These are phyloP conservation scores for Cerceris ruficornis DNA, from an alignment of 2,888 invertebrate genomes.

Conservation along the genomic window DNA sequence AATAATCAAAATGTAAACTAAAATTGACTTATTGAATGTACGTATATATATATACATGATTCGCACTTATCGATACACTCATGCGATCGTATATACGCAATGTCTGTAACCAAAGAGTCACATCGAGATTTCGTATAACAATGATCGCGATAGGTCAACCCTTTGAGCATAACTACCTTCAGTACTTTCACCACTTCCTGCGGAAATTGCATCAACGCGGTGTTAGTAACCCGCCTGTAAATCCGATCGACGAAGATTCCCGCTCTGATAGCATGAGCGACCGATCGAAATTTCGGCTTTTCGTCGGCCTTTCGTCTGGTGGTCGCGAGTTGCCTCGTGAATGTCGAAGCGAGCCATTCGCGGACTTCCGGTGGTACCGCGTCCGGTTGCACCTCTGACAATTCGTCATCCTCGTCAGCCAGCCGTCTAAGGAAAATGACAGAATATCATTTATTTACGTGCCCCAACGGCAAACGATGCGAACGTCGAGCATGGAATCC, in stretches of 20 bases:
- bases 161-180: constrained; percentile 85
- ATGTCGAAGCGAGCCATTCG: constrained; percentile 98
- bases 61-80: no score
- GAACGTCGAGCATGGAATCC: constrained; percentile 34
- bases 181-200: constrained; percentile 92
- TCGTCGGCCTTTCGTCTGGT: constrained; percentile 90
- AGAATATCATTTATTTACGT: constrained; percentile 9
- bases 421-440: constrained; percentile 84
- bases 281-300: constrained; percentile 95
- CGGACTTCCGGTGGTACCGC: constrained; percentile 98
- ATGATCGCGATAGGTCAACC: not conserved
- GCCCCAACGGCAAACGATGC: constrained; percentile 11
- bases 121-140: no score
- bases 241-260: constrained; percentile 98
- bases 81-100: no score
- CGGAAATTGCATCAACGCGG: constrained; percentile 93
- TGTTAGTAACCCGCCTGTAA: constrained; percentile 91
- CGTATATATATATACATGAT: no score
- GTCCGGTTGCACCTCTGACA: constrained; percentile 97
- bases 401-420: constrained; percentile 96
- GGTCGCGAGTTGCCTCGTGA: constrained; percentile 94
- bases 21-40: no score
- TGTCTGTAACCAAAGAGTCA: no score
- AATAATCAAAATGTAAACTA: no score
- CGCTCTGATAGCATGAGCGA: constrained; percentile 97